Evolutionary conservation across 2,888 invertebrate genomes (phyloP).

Genomic region (Nemurella pictetii): DNA sequence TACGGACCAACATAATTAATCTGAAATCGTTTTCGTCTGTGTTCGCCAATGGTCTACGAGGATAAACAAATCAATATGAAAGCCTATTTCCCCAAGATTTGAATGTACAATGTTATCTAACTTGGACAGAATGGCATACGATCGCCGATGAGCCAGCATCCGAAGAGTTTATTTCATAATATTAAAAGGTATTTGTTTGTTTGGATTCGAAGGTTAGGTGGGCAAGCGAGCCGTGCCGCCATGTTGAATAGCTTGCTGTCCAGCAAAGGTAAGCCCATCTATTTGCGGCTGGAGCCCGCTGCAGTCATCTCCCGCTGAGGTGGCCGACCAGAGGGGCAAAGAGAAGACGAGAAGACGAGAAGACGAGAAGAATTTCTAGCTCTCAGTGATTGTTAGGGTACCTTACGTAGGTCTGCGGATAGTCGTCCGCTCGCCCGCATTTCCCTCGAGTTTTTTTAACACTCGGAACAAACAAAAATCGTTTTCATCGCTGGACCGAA

Average conservation of each 20-base stretch:
- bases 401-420: neutral
- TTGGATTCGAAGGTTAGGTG: slow-evolving; percentile 17
- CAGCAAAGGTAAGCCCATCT: slow-evolving; percentile 14
- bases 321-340: neutral
- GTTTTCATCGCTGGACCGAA: slow-evolving; percentile 7
- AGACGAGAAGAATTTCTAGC: neutral
- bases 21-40: neutral
- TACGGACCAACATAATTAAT: neutral
- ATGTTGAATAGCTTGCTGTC: slow-evolving; percentile 9
- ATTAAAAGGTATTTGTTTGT: slow-evolving; percentile 14
- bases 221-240: slow-evolving; percentile 17
- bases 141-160: neutral
- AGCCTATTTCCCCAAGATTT: neutral
- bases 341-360: slow-evolving; percentile 1
- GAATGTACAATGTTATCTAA: neutral
- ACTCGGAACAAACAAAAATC: slow-evolving; percentile 14
- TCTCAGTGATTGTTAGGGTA: neutral
- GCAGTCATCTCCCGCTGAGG: neutral
- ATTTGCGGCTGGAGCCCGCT: neutral
- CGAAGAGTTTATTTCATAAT: neutral
- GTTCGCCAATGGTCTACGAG: neutral
- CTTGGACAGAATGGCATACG: neutral
- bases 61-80: neutral
- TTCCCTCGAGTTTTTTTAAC: neutral
- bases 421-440: neutral